Evolutionary conservation across 1,140 invertebrate species (phyloP).

Genomic region (Drosophila tsacasi): DNA sequence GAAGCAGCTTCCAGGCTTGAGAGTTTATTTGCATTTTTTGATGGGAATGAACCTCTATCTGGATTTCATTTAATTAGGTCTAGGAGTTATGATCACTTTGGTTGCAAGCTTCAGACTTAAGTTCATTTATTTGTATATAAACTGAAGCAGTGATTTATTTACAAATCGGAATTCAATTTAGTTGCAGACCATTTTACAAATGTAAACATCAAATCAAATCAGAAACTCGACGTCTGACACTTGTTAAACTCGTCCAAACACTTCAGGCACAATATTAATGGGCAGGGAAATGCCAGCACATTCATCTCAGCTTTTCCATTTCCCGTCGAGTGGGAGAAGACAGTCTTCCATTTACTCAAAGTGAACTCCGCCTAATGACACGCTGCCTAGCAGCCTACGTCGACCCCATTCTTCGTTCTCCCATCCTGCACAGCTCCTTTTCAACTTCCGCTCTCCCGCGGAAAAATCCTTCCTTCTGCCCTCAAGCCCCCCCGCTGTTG

Average conservation of each 20-base stretch:
- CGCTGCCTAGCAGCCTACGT: not conserved
- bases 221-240: not conserved
- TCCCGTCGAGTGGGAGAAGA: constrained; percentile 9
- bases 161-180: constrained; percentile 6
- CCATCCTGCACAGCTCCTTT: constrained; percentile 9
- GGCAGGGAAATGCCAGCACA: constrained; percentile 21
- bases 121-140: not conserved
- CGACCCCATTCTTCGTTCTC: not conserved
- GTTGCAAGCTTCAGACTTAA: not conserved
- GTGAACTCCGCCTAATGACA: constrained; percentile 24
- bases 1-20: not conserved
- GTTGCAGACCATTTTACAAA: not conserved
- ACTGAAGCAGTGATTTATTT: no score
- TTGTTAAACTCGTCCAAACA: constrained; percentile 6
- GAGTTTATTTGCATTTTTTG: constrained; percentile 1
- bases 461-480: constrained; percentile 6
- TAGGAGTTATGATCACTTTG: not conserved
- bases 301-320: constrained; percentile 39
- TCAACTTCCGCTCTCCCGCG: constrained; percentile 32
- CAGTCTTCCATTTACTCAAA: constrained; percentile 30
- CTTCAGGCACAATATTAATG: constrained; percentile 32
- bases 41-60: not conserved
- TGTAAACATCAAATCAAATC: constrained; percentile 23
- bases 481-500: constrained; percentile 12
- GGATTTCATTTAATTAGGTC: constrained; percentile 5